Base-by-base conservation (phyloP, 2,113 vertebrate species). In the Sinocyclocheilus maitianheensis region DNA sequence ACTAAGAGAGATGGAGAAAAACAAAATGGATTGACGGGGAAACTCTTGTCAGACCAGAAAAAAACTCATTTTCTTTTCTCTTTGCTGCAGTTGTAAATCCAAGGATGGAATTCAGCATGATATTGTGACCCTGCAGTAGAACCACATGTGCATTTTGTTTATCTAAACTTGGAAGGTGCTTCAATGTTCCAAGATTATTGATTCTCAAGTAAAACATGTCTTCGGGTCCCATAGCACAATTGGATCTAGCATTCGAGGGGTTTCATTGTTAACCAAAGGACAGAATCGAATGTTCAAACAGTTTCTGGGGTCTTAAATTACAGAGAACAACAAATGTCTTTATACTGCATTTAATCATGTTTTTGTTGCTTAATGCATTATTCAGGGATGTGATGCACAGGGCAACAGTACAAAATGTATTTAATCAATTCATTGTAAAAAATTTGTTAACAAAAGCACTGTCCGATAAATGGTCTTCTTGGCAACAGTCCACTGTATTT, bases 1-100 rank as follows among this genome's bases (percentile, higher is more conserved):
- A 7, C 77, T 95, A 16, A 84, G 65, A 79, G 92, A 94, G 30
- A 87, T 94, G 88, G 94, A 94, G 88, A 89, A 87, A 30, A 91
- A 81, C 75, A 91, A 84, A 18, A 87, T 91, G 14, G 91, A 91
- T 9, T 85, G 65, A 87, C 3, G 8, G 18, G 1, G 55, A 12
- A 24, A 37, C 5, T 34, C 2, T 20, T 5, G 58, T 16, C 10
- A 26, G 55, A 55, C 43, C 12, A 11, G 48, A 51, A 65, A 8
- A 34, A 43, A 14, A 79, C 20, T 12, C 8, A 10, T 55, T 78
- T 34, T 4, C 26, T 18, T 78, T 37, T n/a, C 30, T 40, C 30
- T 20, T 37, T 58, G 26, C 26, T 20, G 18, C 37, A 24, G 3
- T 16, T n/a, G 20, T 18, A 22, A 67, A 34, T 53, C 13, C 18